These are phyloP conservation scores for Cyprinus carpio DNA, from an alignment of 2,113 vertebrate genomes.

Conservation along the genomic window DNA sequence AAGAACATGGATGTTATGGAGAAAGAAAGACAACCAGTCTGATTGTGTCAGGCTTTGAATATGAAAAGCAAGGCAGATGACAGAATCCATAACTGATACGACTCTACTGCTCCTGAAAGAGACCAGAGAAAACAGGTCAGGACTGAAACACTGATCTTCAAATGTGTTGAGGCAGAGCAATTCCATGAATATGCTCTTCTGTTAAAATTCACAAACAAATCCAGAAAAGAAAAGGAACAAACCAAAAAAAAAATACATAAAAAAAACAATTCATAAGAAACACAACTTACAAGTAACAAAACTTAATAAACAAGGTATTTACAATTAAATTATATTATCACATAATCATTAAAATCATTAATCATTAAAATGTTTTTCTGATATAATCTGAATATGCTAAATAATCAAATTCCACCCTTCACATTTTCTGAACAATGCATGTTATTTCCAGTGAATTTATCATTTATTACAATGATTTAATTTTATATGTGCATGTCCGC, in stretches of 20 bases:
- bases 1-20: slow-evolving; percentile 61
- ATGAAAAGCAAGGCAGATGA: slow-evolving; percentile 53
- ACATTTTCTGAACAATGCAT: no score
- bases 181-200: not conserved
- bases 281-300: not conserved
- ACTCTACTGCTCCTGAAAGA: slow-evolving; percentile 68
- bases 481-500: no score
- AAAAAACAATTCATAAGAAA: not conserved
- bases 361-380: not conserved
- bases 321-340: not conserved
- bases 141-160: not conserved
- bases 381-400: not conserved
- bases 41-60: slow-evolving; percentile 48
- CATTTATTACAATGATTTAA: no score
- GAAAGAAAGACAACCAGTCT: slow-evolving; percentile 39
- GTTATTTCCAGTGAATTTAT: no score
- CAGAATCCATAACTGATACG: slow-evolving; percentile 53
- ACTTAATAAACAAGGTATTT: not conserved
- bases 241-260: not conserved
- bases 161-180: not conserved
- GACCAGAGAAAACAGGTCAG: slow-evolving; percentile 29
- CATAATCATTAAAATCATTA: no score
- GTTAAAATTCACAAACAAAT: not conserved
- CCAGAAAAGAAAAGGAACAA: not conserved
- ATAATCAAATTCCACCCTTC: not conserved